phyloP scores from a whole-genome alignment of 2,113 vertebrate species.

The Potamarius usumacintae region DNA sequence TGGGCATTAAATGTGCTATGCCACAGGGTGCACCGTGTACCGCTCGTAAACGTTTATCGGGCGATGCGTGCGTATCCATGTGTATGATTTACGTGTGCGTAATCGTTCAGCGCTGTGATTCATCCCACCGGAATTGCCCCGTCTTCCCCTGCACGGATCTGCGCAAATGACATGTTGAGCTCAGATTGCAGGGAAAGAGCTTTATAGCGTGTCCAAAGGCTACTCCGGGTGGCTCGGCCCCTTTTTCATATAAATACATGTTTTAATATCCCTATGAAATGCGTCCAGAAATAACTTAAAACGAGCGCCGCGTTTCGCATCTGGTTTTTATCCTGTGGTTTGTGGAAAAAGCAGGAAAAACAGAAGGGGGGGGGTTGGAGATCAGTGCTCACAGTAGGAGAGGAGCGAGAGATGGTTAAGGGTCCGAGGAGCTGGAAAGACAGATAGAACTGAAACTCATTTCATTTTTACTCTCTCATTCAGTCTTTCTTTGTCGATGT shows the following conservation, averaged over 20 bases:
- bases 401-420: not conserved
- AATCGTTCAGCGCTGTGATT: slow-evolving; percentile 31
- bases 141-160: slow-evolving; percentile 32
- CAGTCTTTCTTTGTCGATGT: too few relatives aligned
- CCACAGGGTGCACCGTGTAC: not conserved
- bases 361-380: not conserved
- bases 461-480: too few relatives aligned
- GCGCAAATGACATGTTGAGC: slow-evolving; percentile 52
- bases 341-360: slow-evolving; percentile 58
- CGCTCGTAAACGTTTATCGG: slow-evolving; percentile 5
- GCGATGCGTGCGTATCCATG: not conserved
- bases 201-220: slow-evolving; percentile 58
- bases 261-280: slow-evolving; percentile 64
- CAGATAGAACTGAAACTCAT: not conserved
- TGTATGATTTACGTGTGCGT: slow-evolving; percentile 21
- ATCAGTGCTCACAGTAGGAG: slow-evolving; percentile 37
- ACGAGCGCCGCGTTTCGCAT: slow-evolving; percentile 48
- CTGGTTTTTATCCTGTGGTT: slow-evolving; percentile 61
- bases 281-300: slow-evolving; percentile 66
- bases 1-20: not conserved
- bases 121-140: slow-evolving; percentile 11
- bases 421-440: not conserved
- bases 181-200: slow-evolving; percentile 53
- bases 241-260: slow-evolving; percentile 67
- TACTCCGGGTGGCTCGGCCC: slow-evolving; percentile 55